These are phyloP conservation scores for Ostrea denselamellosa DNA, from an alignment of 1,140 invertebrate species.

Conservation along the genomic window DNA sequence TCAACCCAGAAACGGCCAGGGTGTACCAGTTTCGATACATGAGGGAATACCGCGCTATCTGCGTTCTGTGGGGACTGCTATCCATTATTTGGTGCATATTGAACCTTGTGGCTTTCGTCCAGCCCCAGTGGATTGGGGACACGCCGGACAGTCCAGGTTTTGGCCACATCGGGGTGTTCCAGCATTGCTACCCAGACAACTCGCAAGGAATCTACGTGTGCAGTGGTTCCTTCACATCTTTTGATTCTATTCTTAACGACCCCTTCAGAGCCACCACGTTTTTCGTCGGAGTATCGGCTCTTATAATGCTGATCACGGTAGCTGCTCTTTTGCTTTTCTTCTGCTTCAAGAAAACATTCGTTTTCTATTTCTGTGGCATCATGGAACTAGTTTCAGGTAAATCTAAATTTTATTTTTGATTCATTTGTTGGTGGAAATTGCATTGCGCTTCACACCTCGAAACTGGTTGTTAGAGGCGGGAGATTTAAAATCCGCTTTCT, in stretches of 20 bases:
- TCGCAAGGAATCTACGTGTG: slow-evolving; percentile 60
- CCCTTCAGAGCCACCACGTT: slow-evolving; percentile 84
- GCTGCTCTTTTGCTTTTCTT: slow-evolving; percentile 92
- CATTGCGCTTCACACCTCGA: slow-evolving; percentile 5
- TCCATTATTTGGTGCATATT: slow-evolving; percentile 98
- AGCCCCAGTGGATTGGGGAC: slow-evolving; percentile 95
- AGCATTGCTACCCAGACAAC: slow-evolving; percentile 83
- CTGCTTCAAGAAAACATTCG: slow-evolving; percentile 96
- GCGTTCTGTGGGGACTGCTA: slow-evolving; percentile 97
- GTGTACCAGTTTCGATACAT: slow-evolving; percentile 70
- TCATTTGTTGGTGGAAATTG: background rate
- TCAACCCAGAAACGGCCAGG: slow-evolving; percentile 65
- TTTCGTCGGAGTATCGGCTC: slow-evolving; percentile 92
- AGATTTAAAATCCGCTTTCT: slow-evolving; percentile 9
- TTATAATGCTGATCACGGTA: slow-evolving; percentile 91
- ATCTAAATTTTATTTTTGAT: no score
- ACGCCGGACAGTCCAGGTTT: slow-evolving; percentile 88
- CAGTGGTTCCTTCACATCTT: slow-evolving; percentile 62
- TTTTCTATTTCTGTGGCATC: slow-evolving; percentile 92
- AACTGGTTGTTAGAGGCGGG: background rate
- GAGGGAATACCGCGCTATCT: slow-evolving; percentile 88
- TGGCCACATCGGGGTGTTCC: slow-evolving; percentile 94
- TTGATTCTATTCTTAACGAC: slow-evolving; percentile 61
- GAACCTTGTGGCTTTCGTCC: slow-evolving; percentile 95
- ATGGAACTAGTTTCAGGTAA: slow-evolving; percentile 72